Base-by-base conservation (phyloP, 2,113 vertebrate species). In the Xiphophorus couchianus region DNA sequence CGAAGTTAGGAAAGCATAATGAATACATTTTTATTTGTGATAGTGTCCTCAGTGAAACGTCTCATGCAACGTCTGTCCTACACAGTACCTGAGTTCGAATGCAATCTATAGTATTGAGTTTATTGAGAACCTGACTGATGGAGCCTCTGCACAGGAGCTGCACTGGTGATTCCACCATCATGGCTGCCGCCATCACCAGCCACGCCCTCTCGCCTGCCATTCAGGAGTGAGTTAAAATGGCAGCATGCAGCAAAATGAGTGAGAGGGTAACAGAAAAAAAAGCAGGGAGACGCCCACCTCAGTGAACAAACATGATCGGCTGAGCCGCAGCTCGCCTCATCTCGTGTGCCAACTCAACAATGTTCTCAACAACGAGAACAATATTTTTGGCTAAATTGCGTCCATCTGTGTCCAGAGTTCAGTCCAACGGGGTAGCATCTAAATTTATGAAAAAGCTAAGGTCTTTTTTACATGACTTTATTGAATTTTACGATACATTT, bases 221-320 rank as follows among this genome's bases (percentile, higher is more conserved):
- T 91, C 93, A 90, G 82, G 75, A 88, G 74, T 76, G 73, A 39
- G 86, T 91, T 91, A 94, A 95, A 95, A 95, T 95, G 94, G 94
- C 93, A 94, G 93, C 93, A 86, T 91, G 86, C 88, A 89, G 83
- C 84, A 92, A 84, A 88, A 84, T 90, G 89, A 91, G 83, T 85
- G 87, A 91, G 82, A 76, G 81, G 66, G 84, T 22, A 30, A 85
- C 81, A 83, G 85, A 15, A 25, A 87, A 83, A 84, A 48, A 48
- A 79, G 78, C 74, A 76, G 78, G 75, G 90, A 76, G 82, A 91
- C 86, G 82, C 89, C 91, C 87, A 88, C 87, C 51, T 73, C 84
- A 71, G 77, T 61, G 78, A 81, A 89, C 82, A 62, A 42, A 73
- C 78, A 89, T 68, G 85, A 84, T 86, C 65, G 82, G 78, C 71